phyloP scores from a whole-genome alignment of 1,140 invertebrate species.

The Drosophila repleta region DNA sequence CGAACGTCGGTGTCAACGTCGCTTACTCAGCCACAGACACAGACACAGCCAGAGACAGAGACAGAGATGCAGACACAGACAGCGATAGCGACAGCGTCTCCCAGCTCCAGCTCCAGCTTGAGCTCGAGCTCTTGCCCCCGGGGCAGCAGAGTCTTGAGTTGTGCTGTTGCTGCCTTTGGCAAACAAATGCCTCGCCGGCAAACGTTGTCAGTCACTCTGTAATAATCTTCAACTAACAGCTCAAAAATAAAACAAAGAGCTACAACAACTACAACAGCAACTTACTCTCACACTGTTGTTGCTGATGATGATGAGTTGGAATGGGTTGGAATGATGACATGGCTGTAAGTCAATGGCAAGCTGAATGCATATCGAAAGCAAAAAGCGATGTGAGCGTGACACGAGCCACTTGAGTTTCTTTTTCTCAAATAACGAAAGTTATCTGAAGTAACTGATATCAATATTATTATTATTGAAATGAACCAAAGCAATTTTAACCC shows the following conservation, averaged over 20 bases:
- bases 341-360: conserved; percentile 66
- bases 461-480: too few relatives aligned
- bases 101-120: not conserved
- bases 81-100: not conserved
- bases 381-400: conserved; percentile 49
- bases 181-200: conserved; percentile 50
- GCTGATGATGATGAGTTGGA: conserved; percentile 49
- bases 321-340: conserved; percentile 40
- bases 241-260: conserved; percentile 25
- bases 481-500: too few relatives aligned
- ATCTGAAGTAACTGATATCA: too few relatives aligned
- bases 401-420: conserved; percentile 9
- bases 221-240: conserved; percentile 71
- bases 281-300: conserved; percentile 34
- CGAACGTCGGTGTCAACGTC: conserved; percentile 10
- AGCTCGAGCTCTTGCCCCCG: conserved; percentile 14
- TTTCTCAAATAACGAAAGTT: too few relatives aligned
- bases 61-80: too few relatives aligned
- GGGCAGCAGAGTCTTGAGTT: conserved; percentile 25
- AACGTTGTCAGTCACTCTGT: conserved; percentile 61
- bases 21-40: conserved; percentile 2
- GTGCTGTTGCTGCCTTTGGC: conserved; percentile 18
- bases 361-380: conserved; percentile 28
- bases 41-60: not conserved
- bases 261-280: conserved; percentile 20